Conservation (phyloP, 2,797 vertebrate species). For the Pteropus rufus region DNA sequence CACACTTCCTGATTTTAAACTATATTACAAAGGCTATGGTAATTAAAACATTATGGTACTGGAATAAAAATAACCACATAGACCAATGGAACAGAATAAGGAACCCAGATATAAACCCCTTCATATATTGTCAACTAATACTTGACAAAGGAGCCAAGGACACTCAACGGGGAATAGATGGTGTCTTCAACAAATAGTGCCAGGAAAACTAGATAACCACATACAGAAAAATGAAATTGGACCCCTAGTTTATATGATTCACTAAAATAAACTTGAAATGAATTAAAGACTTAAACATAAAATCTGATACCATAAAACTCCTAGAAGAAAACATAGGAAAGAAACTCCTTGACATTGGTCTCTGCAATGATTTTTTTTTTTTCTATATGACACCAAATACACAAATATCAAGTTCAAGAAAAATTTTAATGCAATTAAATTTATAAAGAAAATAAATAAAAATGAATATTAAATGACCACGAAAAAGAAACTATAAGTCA, state of each 20-base stretch:
- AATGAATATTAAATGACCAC: background rate
- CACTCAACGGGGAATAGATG: background rate
- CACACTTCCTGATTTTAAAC: background rate
- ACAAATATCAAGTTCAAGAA: background rate
- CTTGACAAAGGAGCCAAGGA: background rate
- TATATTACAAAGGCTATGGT: background rate
- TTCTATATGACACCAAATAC: background rate
- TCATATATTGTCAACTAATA: background rate
- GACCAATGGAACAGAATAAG: background rate
- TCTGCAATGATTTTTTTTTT: background rate
- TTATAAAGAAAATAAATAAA: background rate
- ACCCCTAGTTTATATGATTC: background rate
- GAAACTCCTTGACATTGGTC: background rate
- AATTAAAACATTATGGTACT: background rate
- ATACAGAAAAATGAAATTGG: background rate
- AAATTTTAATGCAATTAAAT: conserved; percentile 24
- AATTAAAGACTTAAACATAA: background rate
- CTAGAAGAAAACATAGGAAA: background rate
- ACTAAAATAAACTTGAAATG: background rate
- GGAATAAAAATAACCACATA: background rate
- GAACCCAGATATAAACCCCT: background rate
- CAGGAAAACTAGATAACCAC: background rate
- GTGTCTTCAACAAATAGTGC: background rate
- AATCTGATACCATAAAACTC: background rate
- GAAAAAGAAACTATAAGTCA: background rate